phyloP scores from a whole-genome alignment of 2,888 invertebrate genomes.

The Criorhina ranunculi region DNA sequence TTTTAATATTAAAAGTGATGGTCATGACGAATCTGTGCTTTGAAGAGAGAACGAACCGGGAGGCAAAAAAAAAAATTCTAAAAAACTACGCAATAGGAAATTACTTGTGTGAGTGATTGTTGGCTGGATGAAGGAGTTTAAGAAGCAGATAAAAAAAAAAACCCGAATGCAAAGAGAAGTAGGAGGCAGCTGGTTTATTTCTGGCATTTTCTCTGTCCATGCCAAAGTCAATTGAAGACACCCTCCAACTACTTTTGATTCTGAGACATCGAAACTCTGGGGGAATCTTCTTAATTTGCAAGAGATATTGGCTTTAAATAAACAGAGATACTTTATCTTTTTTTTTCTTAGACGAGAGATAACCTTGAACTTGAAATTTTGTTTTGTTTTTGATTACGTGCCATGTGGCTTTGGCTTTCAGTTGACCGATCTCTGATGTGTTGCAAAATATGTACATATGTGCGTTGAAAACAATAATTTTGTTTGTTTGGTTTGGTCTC shows the following conservation, averaged over 20 bases:
- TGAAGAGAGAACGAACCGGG: background rate
- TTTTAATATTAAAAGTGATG: constrained; percentile 37
- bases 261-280: constrained; percentile 3
- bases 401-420: background rate
- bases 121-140: background rate
- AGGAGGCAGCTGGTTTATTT: constrained; percentile 33
- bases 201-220: constrained; percentile 8
- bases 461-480: too few relatives aligned
- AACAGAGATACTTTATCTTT: constrained; percentile 11
- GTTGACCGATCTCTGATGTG: background rate
- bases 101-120: background rate
- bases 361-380: constrained; percentile 43
- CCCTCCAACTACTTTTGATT: background rate
- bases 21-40: constrained; percentile 33
- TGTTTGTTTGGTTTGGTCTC: too few relatives aligned
- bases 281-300: constrained; percentile 3
- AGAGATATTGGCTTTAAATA: constrained; percentile 19
- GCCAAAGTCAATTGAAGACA: background rate
- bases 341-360: constrained; percentile 5
- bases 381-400: constrained; percentile 6
- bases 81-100: constrained; percentile 34
- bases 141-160: background rate
- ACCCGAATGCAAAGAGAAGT: background rate
- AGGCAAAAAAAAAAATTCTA: background rate
- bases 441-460: constrained; percentile 9